Evolutionary conservation across 2,797 vertebrate species (phyloP).

Genomic region (Basileuterus tristriatus): DNA sequence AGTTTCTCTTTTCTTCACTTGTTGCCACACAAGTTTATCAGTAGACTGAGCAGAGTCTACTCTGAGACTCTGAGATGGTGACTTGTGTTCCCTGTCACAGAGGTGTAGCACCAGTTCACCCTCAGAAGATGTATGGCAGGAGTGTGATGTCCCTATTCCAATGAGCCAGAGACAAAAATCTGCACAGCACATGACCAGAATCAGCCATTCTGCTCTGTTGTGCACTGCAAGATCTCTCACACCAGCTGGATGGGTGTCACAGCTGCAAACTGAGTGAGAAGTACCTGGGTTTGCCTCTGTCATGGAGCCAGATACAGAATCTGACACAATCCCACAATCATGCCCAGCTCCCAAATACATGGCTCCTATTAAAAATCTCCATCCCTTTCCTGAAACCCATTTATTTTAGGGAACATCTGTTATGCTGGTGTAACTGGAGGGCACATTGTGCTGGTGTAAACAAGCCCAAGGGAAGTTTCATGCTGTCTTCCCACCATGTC

Average conservation of each 20-base stretch:
- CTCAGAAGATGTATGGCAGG: not conserved
- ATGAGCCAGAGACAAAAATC: not conserved
- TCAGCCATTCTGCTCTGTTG: not conserved
- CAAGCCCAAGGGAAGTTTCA: slow-evolving; percentile 3
- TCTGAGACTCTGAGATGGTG: not conserved
- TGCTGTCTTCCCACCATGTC: not conserved
- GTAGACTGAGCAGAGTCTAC: not conserved
- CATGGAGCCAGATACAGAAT: not conserved
- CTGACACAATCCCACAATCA: not conserved
- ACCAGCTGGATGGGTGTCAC: not conserved
- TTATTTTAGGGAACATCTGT: slow-evolving; percentile 34
- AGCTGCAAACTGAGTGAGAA: not conserved
- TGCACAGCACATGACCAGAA: not conserved
- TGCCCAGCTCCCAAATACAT: not conserved
- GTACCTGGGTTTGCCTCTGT: not conserved
- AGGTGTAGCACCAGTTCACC: not conserved
- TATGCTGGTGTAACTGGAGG: not conserved
- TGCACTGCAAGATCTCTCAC: not conserved
- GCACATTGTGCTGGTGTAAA: not conserved
- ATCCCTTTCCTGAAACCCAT: not conserved
- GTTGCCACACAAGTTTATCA: not conserved
- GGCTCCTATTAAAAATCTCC: not conserved
- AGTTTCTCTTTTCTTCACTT: not conserved
- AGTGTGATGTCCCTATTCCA: not conserved
- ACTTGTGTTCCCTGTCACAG: not conserved